These are phyloP conservation scores for Columba livia DNA, from an alignment of 2,113 vertebrate genomes.

Conservation along the genomic window DNA sequence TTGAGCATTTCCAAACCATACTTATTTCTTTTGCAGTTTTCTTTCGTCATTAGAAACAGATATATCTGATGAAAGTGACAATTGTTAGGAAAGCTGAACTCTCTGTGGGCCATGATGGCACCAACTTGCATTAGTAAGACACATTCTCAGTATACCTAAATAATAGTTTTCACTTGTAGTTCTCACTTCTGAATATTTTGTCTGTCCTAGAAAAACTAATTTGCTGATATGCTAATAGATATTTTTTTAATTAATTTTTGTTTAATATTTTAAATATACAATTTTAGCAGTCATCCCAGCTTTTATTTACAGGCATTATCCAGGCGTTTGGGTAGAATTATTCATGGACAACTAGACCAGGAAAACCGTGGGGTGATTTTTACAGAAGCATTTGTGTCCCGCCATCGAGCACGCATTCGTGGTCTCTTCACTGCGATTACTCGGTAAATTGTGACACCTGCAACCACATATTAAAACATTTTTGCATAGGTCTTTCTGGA, in stretches of 20 bases:
- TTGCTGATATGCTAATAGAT: not conserved
- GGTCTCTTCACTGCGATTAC: slow-evolving; percentile 95
- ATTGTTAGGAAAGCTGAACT: not conserved
- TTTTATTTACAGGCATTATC: slow-evolving; percentile 81
- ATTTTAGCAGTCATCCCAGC: not conserved
- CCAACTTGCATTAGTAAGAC: not conserved
- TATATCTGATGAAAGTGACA: not conserved
- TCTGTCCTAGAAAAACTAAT: not conserved
- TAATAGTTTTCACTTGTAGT: not conserved
- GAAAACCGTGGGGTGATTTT: slow-evolving; percentile 92
- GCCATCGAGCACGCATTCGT: slow-evolving; percentile 90
- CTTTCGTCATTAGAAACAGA: not conserved
- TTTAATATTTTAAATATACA: not conserved
- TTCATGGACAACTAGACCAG: slow-evolving; percentile 90
- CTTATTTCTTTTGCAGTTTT: not conserved
- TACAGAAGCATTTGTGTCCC: slow-evolving; percentile 89
- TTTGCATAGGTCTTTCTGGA: not conserved
- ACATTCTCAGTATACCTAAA: not conserved
- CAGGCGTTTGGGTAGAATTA: slow-evolving; percentile 85
- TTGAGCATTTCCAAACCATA: not conserved
- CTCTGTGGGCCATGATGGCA: not conserved
- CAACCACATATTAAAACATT: not conserved
- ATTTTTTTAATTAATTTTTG: not conserved
- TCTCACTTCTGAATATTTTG: not conserved
- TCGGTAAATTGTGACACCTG: slow-evolving; percentile 70